Evolutionary conservation across 1,140 invertebrate genomes (phyloP).

Genomic region (Caenorhabditis latens): DNA sequence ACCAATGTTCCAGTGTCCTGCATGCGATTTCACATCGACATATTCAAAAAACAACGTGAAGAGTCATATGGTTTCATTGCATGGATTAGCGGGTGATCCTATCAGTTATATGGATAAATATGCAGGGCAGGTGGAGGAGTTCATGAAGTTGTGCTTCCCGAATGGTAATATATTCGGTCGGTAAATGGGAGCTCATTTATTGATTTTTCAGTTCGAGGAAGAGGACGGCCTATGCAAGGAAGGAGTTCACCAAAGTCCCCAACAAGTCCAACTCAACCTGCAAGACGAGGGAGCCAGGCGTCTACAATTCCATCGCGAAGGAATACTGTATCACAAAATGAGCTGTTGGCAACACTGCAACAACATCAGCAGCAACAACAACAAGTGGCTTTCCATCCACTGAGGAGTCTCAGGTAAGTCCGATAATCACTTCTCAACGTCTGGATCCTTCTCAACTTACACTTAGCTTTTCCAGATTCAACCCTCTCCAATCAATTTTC

Average conservation of each 20-base stretch:
- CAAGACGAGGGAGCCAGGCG: conserved; percentile 54
- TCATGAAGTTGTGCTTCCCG: conserved; percentile 68
- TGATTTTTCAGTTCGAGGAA: conserved; percentile 60
- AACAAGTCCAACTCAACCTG: conserved; percentile 29
- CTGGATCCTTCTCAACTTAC: too few species aligned
- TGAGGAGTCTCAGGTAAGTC: conserved; percentile 13
- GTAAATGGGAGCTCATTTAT: too few species aligned
- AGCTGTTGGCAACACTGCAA: conserved; percentile 11
- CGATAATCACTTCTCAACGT: not conserved
- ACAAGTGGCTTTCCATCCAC: conserved; percentile 9
- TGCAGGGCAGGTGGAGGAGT: conserved; percentile 66
- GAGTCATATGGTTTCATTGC: conserved; percentile 67
- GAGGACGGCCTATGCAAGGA: conserved; percentile 66
- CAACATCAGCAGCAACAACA: conserved; percentile 58
- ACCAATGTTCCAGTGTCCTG: conserved; percentile 69
- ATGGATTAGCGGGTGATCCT: conserved; percentile 67
- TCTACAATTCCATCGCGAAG: not conserved
- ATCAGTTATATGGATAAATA: conserved; percentile 68
- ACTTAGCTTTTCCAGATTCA: conserved; percentile 21
- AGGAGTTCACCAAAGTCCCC: conserved; percentile 61
- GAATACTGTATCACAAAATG: conserved; percentile 38
- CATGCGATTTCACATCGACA: conserved; percentile 69
- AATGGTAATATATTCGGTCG: conserved; percentile 44
- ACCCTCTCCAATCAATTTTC: conserved; percentile 51
- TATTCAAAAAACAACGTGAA: conserved; percentile 70